phyloP scores from a whole-genome alignment of 2,113 vertebrate species.

The Cacatua alba region DNA sequence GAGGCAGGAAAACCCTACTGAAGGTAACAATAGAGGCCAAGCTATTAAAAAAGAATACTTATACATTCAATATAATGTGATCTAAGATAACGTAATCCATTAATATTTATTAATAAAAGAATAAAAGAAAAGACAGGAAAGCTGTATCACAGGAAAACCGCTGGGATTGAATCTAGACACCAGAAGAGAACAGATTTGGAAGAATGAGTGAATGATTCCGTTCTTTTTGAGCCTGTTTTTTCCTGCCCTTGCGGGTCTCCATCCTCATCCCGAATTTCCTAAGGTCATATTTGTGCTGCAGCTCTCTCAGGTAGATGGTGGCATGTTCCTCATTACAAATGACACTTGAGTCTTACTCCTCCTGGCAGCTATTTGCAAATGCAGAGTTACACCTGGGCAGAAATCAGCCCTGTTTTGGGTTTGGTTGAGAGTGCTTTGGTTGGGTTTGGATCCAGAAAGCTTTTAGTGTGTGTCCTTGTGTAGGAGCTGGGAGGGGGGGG shows the following conservation, averaged over 20 bases:
- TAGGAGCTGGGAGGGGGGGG: background rate
- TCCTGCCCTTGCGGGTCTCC: background rate
- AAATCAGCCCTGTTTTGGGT: accelerated
- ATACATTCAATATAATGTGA: background rate
- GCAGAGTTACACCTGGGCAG: background rate
- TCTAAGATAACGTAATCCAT: background rate
- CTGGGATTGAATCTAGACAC: background rate
- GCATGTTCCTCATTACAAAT: background rate
- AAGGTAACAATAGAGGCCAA: background rate
- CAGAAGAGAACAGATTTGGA: background rate
- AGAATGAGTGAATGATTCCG: background rate
- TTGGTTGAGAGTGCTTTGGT: background rate
- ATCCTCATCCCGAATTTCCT: background rate
- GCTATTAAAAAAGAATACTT: background rate
- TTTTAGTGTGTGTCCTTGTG: background rate
- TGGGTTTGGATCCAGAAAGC: background rate
- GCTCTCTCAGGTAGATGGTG: background rate
- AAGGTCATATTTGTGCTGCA: background rate
- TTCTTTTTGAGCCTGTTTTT: background rate
- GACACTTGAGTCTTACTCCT: background rate
- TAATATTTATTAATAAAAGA: background rate
- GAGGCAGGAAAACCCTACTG: background rate
- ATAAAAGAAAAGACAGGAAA: background rate
- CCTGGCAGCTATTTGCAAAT: background rate
- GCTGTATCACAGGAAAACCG: background rate